Base-by-base conservation (phyloP, 2,888 invertebrate species). In the Apomyelois bistriatella region DNA sequence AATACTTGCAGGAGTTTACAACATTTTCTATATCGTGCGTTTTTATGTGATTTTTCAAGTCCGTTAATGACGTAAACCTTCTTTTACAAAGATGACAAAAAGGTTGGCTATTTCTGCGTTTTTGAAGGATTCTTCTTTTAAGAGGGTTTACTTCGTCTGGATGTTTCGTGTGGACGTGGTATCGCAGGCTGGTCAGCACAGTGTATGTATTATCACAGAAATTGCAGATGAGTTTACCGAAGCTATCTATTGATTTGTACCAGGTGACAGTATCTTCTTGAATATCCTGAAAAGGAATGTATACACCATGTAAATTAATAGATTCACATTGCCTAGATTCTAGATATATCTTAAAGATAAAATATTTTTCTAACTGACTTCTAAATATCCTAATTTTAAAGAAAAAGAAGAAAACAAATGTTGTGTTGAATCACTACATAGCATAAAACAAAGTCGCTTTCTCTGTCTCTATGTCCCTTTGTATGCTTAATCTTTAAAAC, bases 141-240 rank as follows among this genome's bases (percentile, higher is more conserved):
- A 76, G 28, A 5, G 50, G 5, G 1, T 15, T 35, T 3, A 61
- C 66, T 42, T 68, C 50, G 0, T 54, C 35, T 0, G 66, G 55
- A 53, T 76, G 75, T 58, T 73, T 74, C 0, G n/a, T 58, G 55
- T 59, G 63, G 0, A 70, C 57, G 47, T 76, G 76, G 40, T 61
- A 53, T 10, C 71, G 56, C 41, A 76, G 22, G 7, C 70, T 68
- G 52, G 70, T 66, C 2, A 58, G 38, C 0, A 65, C 68, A 0
- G 58, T 56, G 53, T 80, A 81, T 6, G 63, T 59, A 1, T 63
- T 58, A 7, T 74, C 62, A 53, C 81, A 82, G 48, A 66, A 76
- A 53, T 59, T 66, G 49, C 76, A 76, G 1, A 61, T 15, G 56
- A 61, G 66, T 58, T 60, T 66, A 3, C 70, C 70, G 0, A 35